Conservation (phyloP, 2,888 invertebrate genomes). For the Cerastoderma edule region DNA sequence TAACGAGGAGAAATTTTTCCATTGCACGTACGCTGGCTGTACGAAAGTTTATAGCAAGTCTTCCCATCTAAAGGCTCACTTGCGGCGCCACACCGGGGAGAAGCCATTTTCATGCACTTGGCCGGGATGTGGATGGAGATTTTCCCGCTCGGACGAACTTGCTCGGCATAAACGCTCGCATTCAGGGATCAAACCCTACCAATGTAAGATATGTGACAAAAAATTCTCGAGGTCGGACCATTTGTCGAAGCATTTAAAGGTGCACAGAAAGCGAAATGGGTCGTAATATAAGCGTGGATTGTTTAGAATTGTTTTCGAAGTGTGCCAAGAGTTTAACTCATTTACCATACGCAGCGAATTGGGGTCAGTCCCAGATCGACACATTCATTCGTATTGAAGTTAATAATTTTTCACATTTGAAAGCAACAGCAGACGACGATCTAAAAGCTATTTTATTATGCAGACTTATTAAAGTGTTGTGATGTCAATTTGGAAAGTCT, state of each 20-base stretch:
- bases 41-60: constrained; percentile 99
- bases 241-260: constrained; percentile 93
- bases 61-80: constrained; percentile 97
- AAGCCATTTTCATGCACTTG: constrained; percentile 86
- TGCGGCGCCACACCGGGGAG: constrained; percentile 94
- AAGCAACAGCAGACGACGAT: too few species aligned
- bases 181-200: constrained; percentile 96
- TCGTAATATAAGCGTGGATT: constrained; percentile 18
- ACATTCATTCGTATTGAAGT: too few species aligned
- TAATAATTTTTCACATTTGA: too few species aligned
- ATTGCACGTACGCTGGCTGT: constrained; percentile 87
- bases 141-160: constrained; percentile 96
- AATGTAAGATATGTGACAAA: constrained; percentile 94
- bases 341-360: background rate
- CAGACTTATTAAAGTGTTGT: too few species aligned
- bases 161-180: constrained; percentile 97
- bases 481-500: too few species aligned
- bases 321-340: constrained; percentile 1
- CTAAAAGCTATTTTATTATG: too few species aligned
- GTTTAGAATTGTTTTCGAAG: background rate
- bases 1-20: constrained; percentile 86
- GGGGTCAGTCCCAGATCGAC: too few species aligned
- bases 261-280: constrained; percentile 82
- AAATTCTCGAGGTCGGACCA: constrained; percentile 97
- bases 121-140: constrained; percentile 94